Evolutionary conservation across 1,140 invertebrate genomes (phyloP).

Genomic region (Heliconius hermathena): DNA sequence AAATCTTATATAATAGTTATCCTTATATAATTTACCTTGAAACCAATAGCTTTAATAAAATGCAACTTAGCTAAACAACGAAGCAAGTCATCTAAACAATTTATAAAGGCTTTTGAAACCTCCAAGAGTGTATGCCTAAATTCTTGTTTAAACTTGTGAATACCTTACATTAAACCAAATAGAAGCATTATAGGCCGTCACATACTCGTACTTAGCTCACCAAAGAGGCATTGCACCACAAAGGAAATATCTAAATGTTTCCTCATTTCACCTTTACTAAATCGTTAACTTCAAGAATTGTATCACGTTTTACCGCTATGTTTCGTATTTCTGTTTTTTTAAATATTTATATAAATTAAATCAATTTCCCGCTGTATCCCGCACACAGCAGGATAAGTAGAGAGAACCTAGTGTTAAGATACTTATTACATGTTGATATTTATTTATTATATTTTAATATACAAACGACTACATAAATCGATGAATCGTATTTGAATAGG

Average conservation of each 20-base stretch:
- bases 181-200: constrained; percentile 49
- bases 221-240: constrained; percentile 46
- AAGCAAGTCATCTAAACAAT: background rate
- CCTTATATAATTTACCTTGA: background rate
- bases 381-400: too few relatives aligned
- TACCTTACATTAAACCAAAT: constrained; percentile 45
- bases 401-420: too few relatives aligned
- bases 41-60: background rate
- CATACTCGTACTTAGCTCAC: constrained; percentile 54
- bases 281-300: constrained; percentile 53
- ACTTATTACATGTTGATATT: too few relatives aligned
- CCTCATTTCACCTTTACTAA: constrained; percentile 48
- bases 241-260: constrained; percentile 45
- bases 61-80: background rate
- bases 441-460: background rate
- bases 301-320: background rate
- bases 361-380: too few relatives aligned
- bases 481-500: too few relatives aligned
- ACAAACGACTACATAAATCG: too few relatives aligned
- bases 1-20: background rate
- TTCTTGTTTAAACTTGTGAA: constrained; percentile 53
- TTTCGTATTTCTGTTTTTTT: background rate
- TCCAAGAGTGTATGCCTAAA: constrained; percentile 43
- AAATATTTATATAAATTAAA: too few relatives aligned
- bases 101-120: background rate